Percentiles rank a stretch among this genome's conserved stretches.
phyloP scores from a whole-genome alignment of 2,888 invertebrate genomes.

The Yponomeuta plumbellus region DNA sequence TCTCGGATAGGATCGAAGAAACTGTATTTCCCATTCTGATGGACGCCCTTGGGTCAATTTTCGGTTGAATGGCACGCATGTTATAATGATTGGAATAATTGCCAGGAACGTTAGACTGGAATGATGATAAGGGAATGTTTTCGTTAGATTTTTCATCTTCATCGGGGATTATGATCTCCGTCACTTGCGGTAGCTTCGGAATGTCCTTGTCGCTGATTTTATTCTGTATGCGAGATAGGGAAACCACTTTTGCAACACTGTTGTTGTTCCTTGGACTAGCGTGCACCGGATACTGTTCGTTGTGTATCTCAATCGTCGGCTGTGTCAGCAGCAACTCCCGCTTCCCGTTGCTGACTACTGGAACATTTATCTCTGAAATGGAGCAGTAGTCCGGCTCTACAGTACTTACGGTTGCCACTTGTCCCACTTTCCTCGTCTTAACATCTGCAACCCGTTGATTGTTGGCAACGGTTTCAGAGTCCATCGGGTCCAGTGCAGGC shows the following conservation, averaged over 20 bases:
- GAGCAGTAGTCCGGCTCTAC: conserved; percentile 85
- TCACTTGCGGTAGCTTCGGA: conserved; percentile 84
- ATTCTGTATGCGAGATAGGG: conserved; percentile 62
- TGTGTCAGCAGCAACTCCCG: conserved; percentile 72
- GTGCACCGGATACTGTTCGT: conserved; percentile 66
- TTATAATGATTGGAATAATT: conserved; percentile 61
- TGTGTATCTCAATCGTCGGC: conserved; percentile 72
- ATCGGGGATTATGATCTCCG: conserved; percentile 83
- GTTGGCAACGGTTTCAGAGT: conserved; percentile 77
- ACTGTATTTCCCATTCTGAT: conserved; percentile 79
- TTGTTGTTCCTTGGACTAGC: conserved; percentile 43
- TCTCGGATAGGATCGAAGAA: conserved; percentile 77
- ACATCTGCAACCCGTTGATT: conserved; percentile 77
- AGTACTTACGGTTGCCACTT: conserved; percentile 65
- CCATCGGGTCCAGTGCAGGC: conserved; percentile 60
- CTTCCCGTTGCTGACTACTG: conserved; percentile 76
- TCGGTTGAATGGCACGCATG: conserved; percentile 62
- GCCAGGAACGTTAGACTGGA: conserved; percentile 47
- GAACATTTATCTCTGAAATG: conserved; percentile 84
- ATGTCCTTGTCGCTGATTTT: conserved; percentile 78
- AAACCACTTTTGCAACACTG: conserved; percentile 65
- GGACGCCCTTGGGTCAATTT: conserved; percentile 69
- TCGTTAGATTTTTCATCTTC: conserved; percentile 72
- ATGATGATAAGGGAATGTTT: conserved; percentile 43
- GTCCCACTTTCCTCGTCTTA: conserved; percentile 72